Evolutionary conservation across 37 sponge, comb jelly and placozoan genomes (phyloP).

Genomic region (Diacarnus erythraeanus): DNA sequence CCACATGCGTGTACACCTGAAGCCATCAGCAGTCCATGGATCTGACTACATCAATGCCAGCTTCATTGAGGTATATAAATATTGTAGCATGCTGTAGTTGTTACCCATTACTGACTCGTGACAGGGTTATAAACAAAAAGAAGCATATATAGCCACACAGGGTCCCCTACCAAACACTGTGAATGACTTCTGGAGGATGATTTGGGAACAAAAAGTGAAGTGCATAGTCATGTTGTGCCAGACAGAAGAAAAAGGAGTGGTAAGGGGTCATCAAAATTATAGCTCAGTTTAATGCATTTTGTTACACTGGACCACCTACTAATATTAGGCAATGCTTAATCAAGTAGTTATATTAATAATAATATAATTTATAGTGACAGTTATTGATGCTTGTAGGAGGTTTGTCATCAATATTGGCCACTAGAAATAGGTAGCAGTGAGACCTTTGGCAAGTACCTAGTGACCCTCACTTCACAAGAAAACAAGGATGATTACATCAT

Average conservation of each 20-base stretch:
- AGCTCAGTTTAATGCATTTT: background rate
- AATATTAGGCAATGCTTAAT: too few relatives aligned
- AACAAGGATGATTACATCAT: slow-evolving; percentile 18
- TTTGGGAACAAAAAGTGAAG: slow-evolving; percentile 44
- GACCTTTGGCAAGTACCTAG: slow-evolving; percentile 33
- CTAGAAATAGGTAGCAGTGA: slow-evolving; percentile 5
- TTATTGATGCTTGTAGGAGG: slow-evolving; percentile 14
- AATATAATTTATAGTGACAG: background rate
- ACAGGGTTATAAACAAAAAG: slow-evolving; percentile 38
- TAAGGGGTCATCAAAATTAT: too few relatives aligned
- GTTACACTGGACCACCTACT: too few relatives aligned
- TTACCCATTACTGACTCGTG: background rate
- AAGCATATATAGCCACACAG: slow-evolving; percentile 72
- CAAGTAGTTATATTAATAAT: too few relatives aligned
- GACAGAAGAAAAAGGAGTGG: slow-evolving; percentile 29
- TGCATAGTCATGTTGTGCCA: slow-evolving; percentile 46
- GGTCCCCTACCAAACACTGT: slow-evolving; percentile 57
- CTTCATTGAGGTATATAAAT: slow-evolving; percentile 37
- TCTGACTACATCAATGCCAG: slow-evolving; percentile 67
- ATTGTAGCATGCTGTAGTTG: background rate
- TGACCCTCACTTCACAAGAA: slow-evolving; percentile 23
- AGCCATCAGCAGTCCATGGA: slow-evolving; percentile 24
- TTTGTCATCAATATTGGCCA: slow-evolving; percentile 58
- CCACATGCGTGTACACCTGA: slow-evolving; percentile 13
- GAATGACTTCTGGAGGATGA: slow-evolving; percentile 78